These are phyloP conservation scores for Acomys russatus DNA, from an alignment of 2,797 vertebrate genomes.

Conservation along the genomic window DNA sequence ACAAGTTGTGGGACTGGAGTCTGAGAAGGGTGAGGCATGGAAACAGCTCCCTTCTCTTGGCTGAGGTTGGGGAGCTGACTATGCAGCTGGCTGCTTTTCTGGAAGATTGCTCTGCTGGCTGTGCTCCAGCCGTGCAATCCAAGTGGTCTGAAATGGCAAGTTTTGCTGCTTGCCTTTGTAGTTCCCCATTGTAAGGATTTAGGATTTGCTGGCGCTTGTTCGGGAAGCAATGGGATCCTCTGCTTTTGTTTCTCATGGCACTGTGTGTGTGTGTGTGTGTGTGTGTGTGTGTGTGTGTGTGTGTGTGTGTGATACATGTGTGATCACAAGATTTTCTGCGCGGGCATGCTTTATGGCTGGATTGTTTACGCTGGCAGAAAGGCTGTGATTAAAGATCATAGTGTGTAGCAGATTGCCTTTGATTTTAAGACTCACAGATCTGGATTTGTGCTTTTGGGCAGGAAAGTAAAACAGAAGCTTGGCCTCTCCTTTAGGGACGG, in stretches of 20 bases:
- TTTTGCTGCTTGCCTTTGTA: conserved; percentile 51
- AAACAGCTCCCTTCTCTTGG: background rate
- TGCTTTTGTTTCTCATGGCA: background rate
- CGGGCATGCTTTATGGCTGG: background rate
- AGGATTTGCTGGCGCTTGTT: conserved; percentile 50
- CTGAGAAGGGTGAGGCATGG: background rate
- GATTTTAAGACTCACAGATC: background rate
- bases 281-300: no score
- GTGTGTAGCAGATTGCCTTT: conserved; percentile 32
- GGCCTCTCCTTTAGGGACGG: background rate
- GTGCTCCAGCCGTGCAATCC: conserved; percentile 61
- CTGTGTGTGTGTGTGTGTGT: background rate
- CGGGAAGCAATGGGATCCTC: conserved; percentile 52
- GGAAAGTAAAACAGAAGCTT: background rate
- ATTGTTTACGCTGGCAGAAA: conserved; percentile 13
- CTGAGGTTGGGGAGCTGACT: background rate
- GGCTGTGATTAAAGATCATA: conserved; percentile 48
- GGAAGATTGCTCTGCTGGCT: conserved; percentile 67
- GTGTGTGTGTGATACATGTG: background rate
- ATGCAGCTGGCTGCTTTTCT: conserved; percentile 40
- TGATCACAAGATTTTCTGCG: background rate
- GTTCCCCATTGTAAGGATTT: conserved; percentile 51
- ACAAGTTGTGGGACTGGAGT: background rate
- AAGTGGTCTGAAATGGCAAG: conserved; percentile 65
- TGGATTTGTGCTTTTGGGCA: conserved; percentile 41